Evolutionary conservation across 2,797 vertebrate species (phyloP), one percentile per base, ranked within the genome.

Genomic region (Mycteria americana): DNA sequence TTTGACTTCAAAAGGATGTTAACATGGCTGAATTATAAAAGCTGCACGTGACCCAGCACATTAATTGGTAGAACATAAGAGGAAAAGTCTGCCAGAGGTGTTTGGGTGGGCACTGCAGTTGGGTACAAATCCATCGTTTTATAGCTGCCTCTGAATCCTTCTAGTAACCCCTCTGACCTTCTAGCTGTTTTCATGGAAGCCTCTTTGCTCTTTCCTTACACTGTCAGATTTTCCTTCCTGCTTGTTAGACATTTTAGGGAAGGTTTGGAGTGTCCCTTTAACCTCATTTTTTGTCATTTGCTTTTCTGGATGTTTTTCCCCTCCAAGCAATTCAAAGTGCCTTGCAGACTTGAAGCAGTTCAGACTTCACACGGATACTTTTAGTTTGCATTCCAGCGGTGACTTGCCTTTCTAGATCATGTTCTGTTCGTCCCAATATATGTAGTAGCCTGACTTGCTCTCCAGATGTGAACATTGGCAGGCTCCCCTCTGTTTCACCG

Each of bases 1-100:
- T 45, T 77, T 45, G 78, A 76, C 88, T 95, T 95, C 90, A 60
- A 14, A 89, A 76, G 80, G 84, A 86, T 28, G 69, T 50, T 89
- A 68, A 64, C 50, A 60, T 81, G 88, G 60, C 65, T 93, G 91
- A 91, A 50, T 85, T 85, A 9, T 27, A 81, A 86, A 88, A 86
- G 65, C 57, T 85, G 62, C 79, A 51, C 0, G 0, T 88, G 64
- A 79, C 54, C 57, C 79, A 63, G 21, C 22, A 17, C 14, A 15
- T 46, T 68, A 88, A 22, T 51, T 56, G 75, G 64, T 60, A 46
- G 84, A 62, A 78, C 18, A 9, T 39, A 62, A 64, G 80, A 64
- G n/a, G 87, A 92, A 50, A 17, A n/a, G 85, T 28, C 57, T 70
- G 68, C 43, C 21, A 74, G 72, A 88, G 79, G 81, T 54, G 39